Evolutionary conservation across 2,888 invertebrate genomes (phyloP), one percentile per base, ranked within the genome.

Genomic region (Macrophya alboannulata): DNA sequence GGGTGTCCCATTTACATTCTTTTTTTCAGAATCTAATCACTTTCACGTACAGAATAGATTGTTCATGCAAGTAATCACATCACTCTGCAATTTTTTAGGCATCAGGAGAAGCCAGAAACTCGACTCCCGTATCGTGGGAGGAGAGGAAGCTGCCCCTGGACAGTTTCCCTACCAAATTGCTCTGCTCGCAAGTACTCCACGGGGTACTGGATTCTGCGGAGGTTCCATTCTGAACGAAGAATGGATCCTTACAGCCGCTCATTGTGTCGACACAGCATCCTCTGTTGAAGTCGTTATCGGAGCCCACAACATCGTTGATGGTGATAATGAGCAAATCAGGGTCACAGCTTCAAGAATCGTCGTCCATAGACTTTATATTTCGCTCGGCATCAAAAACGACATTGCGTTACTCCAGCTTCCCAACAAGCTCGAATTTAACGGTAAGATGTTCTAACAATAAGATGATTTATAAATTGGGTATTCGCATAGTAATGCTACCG

Each of bases 381-480:
- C 59, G 5, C 10, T 4, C 1, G 25, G 10, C 43, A 15, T 89
- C 79, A 79, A 86, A 40, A 89, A 90, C 82, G 91, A 91, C 85
- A 85, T 91, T 31, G 87, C 90, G 37, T 71, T 90, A 51, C 86
- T 90, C 79, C 85, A 74, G 17, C 88, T 90, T n/a, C 87, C 89
- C n/a, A 51, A 84, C 5, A 72, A 76, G n/a, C 86, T 88, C 25
- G 62, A 51, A 4, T 85, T 88, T 17, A 86, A 85, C 43, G 68
- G 89, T 89, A 85, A 86, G 0, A 17, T 43, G 15, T 71, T 71
- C 25, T 48, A 31, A 31, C 31, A 4, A 48, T 25, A 9, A 17
- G n/a, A n/a, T 10, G 62, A 21, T 21, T 62, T 1, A 25, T 62
- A 62, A 62, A 25, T 25, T 62, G n/a, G 25, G 25, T 21, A 62